Percentiles rank a stretch among this genome's conserved stretches.
Evolutionary conservation across 2,797 vertebrate species (phyloP).

Genomic region (Macropodus opercularis): DNA sequence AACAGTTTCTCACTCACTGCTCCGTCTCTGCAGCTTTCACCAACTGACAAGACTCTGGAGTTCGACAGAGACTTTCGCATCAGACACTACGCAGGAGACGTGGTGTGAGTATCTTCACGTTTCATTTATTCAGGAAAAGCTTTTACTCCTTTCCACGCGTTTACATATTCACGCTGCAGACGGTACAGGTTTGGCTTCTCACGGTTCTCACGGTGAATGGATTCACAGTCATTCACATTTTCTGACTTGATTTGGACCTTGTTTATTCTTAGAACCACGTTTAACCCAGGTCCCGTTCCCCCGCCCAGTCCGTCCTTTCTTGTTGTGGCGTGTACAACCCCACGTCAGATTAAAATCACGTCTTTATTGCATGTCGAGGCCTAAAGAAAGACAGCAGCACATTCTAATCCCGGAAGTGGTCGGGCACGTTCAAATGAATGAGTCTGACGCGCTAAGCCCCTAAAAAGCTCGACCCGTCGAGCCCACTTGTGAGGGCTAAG

Average conservation of each 20-base stretch:
- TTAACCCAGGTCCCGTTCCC: too few species aligned
- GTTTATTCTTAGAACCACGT: too few species aligned
- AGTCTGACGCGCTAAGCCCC: conserved; percentile 49
- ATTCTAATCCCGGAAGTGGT: conserved; percentile 28
- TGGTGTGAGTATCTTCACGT: conserved; percentile 87
- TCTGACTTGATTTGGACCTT: too few species aligned
- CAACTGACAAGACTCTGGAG: conserved; percentile 93
- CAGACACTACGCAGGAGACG: conserved; percentile 95
- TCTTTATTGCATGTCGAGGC: conserved; percentile 3
- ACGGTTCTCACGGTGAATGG: not conserved
- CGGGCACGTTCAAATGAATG: conserved; percentile 46
- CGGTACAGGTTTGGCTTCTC: too few species aligned
- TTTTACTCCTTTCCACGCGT: conserved; percentile 28
- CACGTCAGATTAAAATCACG: not conserved
- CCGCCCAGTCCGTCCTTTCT: too few species aligned
- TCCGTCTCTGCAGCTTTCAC: conserved; percentile 84
- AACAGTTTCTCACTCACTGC: not conserved
- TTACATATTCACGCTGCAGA: conserved; percentile 30
- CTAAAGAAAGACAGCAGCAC: conserved; percentile 14
- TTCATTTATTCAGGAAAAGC: conserved; percentile 44
- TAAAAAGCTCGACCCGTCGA: conserved; percentile 42
- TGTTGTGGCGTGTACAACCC: too few species aligned
- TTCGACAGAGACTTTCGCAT: conserved; percentile 97
- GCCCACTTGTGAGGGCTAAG: conserved; percentile 57
- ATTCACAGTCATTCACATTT: too few species aligned